Evolutionary conservation across 2,888 invertebrate species (phyloP).

Genomic region (Drosophila algonquin): DNA sequence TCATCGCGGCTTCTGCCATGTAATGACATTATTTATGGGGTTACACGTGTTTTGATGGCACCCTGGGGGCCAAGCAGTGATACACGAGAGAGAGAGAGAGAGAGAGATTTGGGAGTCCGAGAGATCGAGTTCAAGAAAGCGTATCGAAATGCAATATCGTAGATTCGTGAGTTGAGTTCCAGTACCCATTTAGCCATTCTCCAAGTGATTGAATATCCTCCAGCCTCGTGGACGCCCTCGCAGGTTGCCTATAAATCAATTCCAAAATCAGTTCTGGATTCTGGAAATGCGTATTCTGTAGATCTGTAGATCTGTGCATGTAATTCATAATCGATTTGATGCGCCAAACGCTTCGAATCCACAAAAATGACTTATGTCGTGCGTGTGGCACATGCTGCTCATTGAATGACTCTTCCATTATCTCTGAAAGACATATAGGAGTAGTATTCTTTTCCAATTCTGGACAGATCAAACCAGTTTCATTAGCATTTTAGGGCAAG

Average conservation of each 20-base stretch:
- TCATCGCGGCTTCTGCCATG: slow-evolving; percentile 19
- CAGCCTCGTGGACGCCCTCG: neutral
- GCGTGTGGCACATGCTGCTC: slow-evolving; percentile 42
- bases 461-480: slow-evolving; percentile 13
- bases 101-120: neutral
- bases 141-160: slow-evolving; percentile 6
- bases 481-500: slow-evolving; percentile 35
- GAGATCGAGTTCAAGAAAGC: slow-evolving; percentile 22
- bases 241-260: slow-evolving; percentile 63
- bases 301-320: neutral
- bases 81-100: slow-evolving; percentile 37
- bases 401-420: neutral
- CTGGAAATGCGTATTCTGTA: slow-evolving; percentile 18
- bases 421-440: neutral
- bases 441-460: slow-evolving; percentile 5
- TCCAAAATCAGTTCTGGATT: slow-evolving; percentile 14
- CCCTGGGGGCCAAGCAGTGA: slow-evolving; percentile 59
- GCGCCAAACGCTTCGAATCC: slow-evolving; percentile 41
- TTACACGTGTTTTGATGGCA: slow-evolving; percentile 72
- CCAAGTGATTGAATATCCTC: slow-evolving; percentile 24
- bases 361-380: slow-evolving; percentile 64
- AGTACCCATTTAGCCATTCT: neutral
- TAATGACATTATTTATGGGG: slow-evolving; percentile 61
- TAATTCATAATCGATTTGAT: slow-evolving; percentile 58
- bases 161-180: neutral